A percentile compares a stretch with the other conserved stretches of the same genome.
phyloP scores from a whole-genome alignment of 2,888 invertebrate species.

The Pilophorus perplexus region DNA sequence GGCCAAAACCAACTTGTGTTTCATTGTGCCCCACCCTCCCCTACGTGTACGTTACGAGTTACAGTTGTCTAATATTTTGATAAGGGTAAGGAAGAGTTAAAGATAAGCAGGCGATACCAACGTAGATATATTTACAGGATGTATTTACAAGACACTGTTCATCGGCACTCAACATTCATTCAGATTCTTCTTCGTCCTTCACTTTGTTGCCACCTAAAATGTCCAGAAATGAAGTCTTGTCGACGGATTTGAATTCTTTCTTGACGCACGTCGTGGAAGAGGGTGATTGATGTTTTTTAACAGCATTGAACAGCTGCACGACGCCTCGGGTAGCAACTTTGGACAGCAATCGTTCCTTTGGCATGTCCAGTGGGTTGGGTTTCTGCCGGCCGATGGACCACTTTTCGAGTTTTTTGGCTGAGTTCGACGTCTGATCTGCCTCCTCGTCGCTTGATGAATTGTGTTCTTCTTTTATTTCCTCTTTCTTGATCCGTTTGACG shows the following conservation, averaged over 20 bases:
- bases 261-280: not conserved
- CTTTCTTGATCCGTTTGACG: not conserved
- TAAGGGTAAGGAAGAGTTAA: too few species aligned
- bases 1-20: too few species aligned
- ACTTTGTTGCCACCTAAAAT: constrained; percentile 17
- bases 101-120: too few species aligned
- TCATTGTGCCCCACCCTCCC: too few species aligned
- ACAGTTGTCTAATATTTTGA: too few species aligned
- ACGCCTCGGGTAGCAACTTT: constrained; percentile 33
- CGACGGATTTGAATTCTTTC: not conserved
- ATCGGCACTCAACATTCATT: too few species aligned
- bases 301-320: constrained; percentile 36
- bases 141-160: too few species aligned
- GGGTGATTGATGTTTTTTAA: constrained; percentile 23
- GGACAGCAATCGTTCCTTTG: constrained; percentile 14
- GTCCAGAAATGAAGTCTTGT: constrained; percentile 28
- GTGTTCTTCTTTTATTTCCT: constrained; percentile 15
- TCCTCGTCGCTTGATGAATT: not conserved
- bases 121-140: too few species aligned
- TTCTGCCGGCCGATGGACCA: constrained; percentile 23
- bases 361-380: constrained; percentile 30
- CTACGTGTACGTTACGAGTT: too few species aligned
- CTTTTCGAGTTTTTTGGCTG: not conserved
- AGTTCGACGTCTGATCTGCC: not conserved
- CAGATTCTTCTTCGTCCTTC: constrained; percentile 22